Base-by-base conservation (phyloP, 1,140 invertebrate species). In the Heliconius hewitsoni region DNA sequence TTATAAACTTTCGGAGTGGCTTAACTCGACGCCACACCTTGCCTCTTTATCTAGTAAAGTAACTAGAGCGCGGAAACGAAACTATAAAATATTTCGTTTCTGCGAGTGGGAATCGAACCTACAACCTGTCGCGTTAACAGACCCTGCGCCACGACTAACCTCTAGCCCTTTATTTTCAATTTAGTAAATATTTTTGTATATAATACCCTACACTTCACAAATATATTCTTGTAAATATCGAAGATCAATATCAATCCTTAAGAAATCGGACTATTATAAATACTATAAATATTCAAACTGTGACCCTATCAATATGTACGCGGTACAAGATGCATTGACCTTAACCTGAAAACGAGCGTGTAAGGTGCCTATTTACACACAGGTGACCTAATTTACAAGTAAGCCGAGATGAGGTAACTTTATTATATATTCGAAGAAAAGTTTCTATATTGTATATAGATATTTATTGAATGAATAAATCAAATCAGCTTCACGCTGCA, bases 311-410 rank as follows among this genome's bases (percentile, higher is more conserved):
- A 39, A 80, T 71, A 79, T 70, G 81, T 76, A 82, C 71, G 72
- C 75, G 70, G 60, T 37, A n/a, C 39, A 74, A 79, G 52, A 82
- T 76, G 37, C 42, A 77, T 71, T 80, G 37, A 71, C 81, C 81
- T 82, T 82, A 75, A 82, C 78, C 81, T 79, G 75, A 82, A 78
- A 82, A 80, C 72, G 50, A 11, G 52, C 70, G 39, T 75, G 30
- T 42, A 73, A 78, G 81, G 42, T 42, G 42, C 42, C 3, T 80
- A 82, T 73, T 80, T 70, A 80, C 19, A 71, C 60, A 70, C 46
- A 18, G 72, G 50, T 73, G 78, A 78, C 81, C 81, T 71, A 82
- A 82, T 75, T 71, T 74, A 76, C 57, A 57, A 74, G 50, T 57
- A 46, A 76, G 50, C 42, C 9, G 34, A 75, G 27, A 74, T 46